Evolutionary conservation across 1,140 invertebrate genomes (phyloP), one percentile per base, ranked within the genome.

Genomic region (Drosophila novamexicana): DNA sequence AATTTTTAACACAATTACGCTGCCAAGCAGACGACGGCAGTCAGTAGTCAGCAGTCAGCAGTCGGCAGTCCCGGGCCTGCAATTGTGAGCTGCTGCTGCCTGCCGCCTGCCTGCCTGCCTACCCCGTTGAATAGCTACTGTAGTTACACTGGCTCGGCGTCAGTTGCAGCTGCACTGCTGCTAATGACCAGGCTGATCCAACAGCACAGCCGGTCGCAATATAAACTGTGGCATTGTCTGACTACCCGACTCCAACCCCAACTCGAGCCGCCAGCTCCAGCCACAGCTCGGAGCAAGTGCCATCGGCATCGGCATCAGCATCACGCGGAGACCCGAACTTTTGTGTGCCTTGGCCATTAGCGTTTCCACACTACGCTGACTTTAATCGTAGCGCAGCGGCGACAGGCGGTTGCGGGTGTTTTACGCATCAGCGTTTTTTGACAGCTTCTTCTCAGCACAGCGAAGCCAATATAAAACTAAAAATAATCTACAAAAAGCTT

Each of bases 1-100:
- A 89, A 89, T 89, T 89, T 89, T 89, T 89, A 89, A 89, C 84
- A 89, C 84, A 89, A 89, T 89, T 89, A 89, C 84, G 84, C 84
- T 88, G 86, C 88, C 79, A 88, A 88, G 86, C 79, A 88, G 82
- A 82, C 82, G 82, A 86, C 82, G 76, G 75, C 61, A 75, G 40
- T 64, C 63, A 54, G 53, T 52, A 75, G 69, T 73, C 44, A 42
- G 58, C 45, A 73, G 59, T 57, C 54, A 58, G 63, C 34, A 71
- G 81, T 59, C 56, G 45, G 72, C 62, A 57, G 36, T 49, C 45
- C 64, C 50, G 32, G 12, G 45, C 32, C 54, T 58, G 63, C 59
- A 44, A 62, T 62, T 67, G 68, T 39, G 29, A 63, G 56, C 29
- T 66, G 58, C 54, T 69, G 49, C 34, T 53, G 53, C 45, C 53